phyloP scores from a whole-genome alignment of 1,140 invertebrate genomes.

The Grapholita molesta region DNA sequence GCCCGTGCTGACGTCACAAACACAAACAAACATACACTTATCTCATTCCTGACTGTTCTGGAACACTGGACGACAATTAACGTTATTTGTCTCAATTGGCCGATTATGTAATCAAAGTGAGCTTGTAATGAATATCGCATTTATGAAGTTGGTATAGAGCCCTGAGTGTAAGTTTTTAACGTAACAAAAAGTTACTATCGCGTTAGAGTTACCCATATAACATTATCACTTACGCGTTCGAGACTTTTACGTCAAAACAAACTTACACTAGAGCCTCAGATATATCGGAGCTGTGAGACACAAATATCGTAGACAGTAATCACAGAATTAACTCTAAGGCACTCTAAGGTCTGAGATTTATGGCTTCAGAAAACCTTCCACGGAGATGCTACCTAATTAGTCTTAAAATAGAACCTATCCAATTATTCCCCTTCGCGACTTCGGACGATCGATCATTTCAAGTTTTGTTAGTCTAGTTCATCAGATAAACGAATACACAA shows the following conservation, averaged over 20 bases:
- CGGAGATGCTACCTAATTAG: not conserved
- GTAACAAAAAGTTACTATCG: no score
- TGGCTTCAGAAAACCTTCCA: not conserved
- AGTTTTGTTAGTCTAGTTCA: not conserved
- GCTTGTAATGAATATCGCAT: no score
- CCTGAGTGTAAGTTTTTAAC: no score
- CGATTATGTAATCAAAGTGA: not conserved
- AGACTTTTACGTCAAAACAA: no score
- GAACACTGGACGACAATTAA: not conserved
- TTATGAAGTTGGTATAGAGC: no score
- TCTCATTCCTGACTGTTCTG: not conserved
- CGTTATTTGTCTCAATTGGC: not conserved
- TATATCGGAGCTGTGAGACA: no score
- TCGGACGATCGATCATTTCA: not conserved
- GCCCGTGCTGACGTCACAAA: not conserved
- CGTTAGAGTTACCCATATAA: no score
- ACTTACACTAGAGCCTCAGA: no score
- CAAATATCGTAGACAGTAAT: not conserved
- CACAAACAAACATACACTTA: not conserved
- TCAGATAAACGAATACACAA: no score
- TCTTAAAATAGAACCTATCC: not conserved
- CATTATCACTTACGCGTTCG: no score
- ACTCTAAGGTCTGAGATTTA: not conserved
- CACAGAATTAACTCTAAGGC: not conserved
- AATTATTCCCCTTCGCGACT: not conserved